A percentile compares a stretch with the other conserved stretches of the same genome.
phyloP scores from a whole-genome alignment of 2,113 vertebrate species.

The Sisor rabdophorus region DNA sequence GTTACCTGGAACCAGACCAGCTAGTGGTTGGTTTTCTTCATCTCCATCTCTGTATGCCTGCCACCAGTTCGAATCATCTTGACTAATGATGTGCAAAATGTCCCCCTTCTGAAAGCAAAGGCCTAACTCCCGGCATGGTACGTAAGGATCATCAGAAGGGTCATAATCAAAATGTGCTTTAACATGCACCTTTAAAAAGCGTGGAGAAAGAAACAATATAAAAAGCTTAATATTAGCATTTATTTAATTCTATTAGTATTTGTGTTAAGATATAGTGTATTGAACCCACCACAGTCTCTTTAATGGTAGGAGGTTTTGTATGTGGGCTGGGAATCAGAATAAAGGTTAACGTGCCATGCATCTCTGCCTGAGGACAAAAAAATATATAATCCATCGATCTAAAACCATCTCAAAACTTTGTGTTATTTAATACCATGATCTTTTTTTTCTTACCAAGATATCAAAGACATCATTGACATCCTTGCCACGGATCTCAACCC shows the following conservation, averaged over 20 bases:
- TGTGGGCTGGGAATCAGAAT: conserved; percentile 89
- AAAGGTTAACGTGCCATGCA: conserved; percentile 97
- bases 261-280: not conserved
- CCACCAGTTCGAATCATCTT: conserved; percentile 99
- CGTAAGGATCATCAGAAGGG: conserved; percentile 95
- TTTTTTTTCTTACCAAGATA: conserved; percentile 77
- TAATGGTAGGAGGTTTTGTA: conserved; percentile 79
- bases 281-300: conserved; percentile 91
- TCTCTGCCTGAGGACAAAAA: conserved; percentile 79
- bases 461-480: conserved; percentile 99
- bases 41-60: conserved; percentile 97
- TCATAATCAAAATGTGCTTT: conserved; percentile 98
- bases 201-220: not conserved
- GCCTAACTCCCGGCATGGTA: conserved; percentile 93
- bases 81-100: conserved; percentile 96
- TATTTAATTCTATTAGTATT: not conserved
- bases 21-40: conserved; percentile 95
- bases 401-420: no score
- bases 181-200: conserved; percentile 79
- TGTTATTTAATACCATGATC: no score
- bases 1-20: conserved; percentile 93
- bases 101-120: conserved; percentile 97
- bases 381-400: not conserved
- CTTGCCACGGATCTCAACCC: conserved; percentile 91
- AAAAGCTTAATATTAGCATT: not conserved